Conservation (phyloP, 1,140 invertebrate species). For the Ylistrum balloti region DNA sequence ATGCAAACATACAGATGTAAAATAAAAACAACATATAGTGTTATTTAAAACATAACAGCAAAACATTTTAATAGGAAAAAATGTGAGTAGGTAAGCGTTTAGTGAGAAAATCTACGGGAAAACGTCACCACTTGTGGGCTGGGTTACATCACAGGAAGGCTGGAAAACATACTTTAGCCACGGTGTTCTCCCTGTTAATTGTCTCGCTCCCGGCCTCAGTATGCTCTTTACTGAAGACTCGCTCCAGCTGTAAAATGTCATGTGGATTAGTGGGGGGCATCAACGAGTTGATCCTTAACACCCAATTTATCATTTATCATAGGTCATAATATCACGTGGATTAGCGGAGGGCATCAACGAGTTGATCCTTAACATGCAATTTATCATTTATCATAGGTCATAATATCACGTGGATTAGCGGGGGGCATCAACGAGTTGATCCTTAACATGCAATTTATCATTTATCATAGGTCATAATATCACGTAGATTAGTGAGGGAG, state of each 20-base stretch:
- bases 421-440: no score
- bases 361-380: no score
- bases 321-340: no score
- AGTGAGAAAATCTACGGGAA: neutral
- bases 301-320: neutral
- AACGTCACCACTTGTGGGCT: neutral
- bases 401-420: no score
- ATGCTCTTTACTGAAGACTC: conserved; percentile 72
- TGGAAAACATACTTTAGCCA: conserved; percentile 19
- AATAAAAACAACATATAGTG: neutral
- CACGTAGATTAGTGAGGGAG: no score
- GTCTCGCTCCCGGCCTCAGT: neutral
- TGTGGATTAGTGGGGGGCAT: conserved; percentile 47
- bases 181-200: conserved; percentile 10
- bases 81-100: neutral
- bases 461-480: no score
- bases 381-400: no score
- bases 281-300: neutral
- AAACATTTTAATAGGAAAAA: neutral
- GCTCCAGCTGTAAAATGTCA: conserved; percentile 70
- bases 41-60: neutral
- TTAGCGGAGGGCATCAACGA: no score
- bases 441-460: no score
- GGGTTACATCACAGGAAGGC: neutral
- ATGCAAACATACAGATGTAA: no score